Conservation (phyloP, 2,888 invertebrate genomes). For the Entomobrya multifasciata region DNA sequence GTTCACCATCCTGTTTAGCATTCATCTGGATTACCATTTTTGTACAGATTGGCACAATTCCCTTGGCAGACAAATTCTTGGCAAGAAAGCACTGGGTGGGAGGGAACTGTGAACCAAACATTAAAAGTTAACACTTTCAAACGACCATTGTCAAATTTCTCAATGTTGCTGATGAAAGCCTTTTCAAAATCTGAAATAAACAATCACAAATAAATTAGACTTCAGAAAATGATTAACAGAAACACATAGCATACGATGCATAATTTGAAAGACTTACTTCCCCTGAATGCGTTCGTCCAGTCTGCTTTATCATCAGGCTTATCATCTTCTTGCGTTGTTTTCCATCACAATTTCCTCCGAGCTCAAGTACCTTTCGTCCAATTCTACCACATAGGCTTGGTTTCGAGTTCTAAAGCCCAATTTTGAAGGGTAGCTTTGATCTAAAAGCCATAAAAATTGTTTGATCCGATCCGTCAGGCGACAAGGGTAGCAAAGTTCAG, state of each 20-base stretch:
- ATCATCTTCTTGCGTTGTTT: background rate
- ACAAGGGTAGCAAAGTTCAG: conserved; percentile 52
- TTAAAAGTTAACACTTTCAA: background rate
- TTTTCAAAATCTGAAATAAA: background rate
- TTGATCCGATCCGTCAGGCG: conserved; percentile 38
- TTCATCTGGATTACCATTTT: conserved; percentile 96
- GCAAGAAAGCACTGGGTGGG: conserved; percentile 82
- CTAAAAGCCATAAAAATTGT: no score
- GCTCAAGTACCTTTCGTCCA: background rate
- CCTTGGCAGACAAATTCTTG: conserved; percentile 80
- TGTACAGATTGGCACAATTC: conserved; percentile 82
- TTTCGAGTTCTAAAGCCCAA: background rate
- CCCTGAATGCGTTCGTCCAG: conserved; percentile 36
- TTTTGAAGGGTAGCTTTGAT: background rate
- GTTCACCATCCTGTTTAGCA: conserved; percentile 85
- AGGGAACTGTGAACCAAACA: conserved; percentile 81
- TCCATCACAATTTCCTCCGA: conserved; percentile 18
- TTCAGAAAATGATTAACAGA: no score
- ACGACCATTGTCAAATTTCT: conserved; percentile 44
- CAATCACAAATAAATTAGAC: no score
- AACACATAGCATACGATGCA: no score
- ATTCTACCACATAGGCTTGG: background rate
- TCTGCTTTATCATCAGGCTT: conserved; percentile 57
- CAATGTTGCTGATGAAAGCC: background rate
- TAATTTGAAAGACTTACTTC: conserved; percentile 43